phyloP scores from a whole-genome alignment of 2,113 vertebrate genomes.

The Phyllopteryx taeniolatus region DNA sequence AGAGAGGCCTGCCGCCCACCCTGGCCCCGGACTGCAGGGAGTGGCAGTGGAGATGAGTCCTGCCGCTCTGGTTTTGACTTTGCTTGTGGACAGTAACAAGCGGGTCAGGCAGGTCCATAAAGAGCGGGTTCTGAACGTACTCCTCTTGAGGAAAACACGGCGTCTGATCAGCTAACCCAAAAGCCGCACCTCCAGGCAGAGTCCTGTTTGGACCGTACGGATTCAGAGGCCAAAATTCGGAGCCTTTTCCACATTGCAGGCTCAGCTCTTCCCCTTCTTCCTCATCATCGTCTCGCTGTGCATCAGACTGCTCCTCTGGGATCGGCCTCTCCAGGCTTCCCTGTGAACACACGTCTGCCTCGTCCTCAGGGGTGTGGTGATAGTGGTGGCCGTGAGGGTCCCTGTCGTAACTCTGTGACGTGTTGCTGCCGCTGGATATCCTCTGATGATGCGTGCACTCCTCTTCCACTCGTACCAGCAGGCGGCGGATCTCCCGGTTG shows the following conservation, averaged over 20 bases:
- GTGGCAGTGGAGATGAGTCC: constrained; percentile 84
- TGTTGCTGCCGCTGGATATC: constrained; percentile 61
- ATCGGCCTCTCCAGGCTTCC: constrained; percentile 60
- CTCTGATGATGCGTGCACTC: constrained; percentile 87
- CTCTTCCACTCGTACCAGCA: constrained; percentile 89
- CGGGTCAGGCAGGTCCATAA: constrained; percentile 67
- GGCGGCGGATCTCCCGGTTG: constrained; percentile 89
- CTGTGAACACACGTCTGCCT: constrained; percentile 52
- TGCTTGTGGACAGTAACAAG: constrained; percentile 73
- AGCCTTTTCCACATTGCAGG: constrained; percentile 60
- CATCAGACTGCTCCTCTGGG: constrained; percentile 55
- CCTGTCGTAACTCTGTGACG: constrained; percentile 50
- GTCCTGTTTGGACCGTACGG: constrained; percentile 73
- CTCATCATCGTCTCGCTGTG: constrained; percentile 57
- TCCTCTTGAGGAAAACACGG: constrained; percentile 68
- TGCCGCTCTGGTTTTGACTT: constrained; percentile 87
- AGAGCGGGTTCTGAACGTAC: constrained; percentile 53
- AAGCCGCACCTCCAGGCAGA: constrained; percentile 74
- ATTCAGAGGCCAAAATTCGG: constrained; percentile 69
- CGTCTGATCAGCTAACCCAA: constrained; percentile 66
- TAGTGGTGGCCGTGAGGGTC: constrained; percentile 78
- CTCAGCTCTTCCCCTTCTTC: constrained; percentile 58
- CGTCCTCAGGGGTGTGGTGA: constrained; percentile 57
- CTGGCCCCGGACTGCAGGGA: constrained; percentile 73
- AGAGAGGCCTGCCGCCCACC: constrained; percentile 64